Percentiles rank a stretch among this genome's conserved stretches.
phyloP scores from a whole-genome alignment of 2,113 vertebrate genomes.

The Junco hyemalis region DNA sequence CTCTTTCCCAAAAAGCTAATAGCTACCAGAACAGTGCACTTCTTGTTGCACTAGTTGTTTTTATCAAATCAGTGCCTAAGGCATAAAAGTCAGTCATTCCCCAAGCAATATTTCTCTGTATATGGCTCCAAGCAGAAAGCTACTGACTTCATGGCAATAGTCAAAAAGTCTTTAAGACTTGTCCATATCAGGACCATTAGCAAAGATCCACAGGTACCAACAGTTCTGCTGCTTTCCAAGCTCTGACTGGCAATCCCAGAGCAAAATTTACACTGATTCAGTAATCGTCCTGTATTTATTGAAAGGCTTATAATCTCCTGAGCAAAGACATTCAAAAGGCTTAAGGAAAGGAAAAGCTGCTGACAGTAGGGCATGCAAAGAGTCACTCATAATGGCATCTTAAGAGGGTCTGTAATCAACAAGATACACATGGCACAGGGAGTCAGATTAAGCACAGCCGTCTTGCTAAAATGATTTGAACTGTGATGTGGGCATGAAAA shows the following conservation, averaged over 20 bases:
- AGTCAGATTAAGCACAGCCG: slow-evolving; percentile 32
- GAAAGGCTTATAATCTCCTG: slow-evolving; percentile 45
- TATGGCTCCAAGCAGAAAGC: background rate
- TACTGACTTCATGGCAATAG: background rate
- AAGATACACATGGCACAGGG: slow-evolving; percentile 34
- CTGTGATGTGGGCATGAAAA: slow-evolving; percentile 31
- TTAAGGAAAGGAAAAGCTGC: slow-evolving; percentile 63
- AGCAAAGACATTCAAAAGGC: slow-evolving; percentile 58
- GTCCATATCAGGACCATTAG: background rate
- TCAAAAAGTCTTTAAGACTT: background rate
- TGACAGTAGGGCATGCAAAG: slow-evolving; percentile 54
- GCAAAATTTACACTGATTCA: slow-evolving; percentile 61
- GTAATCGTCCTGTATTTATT: slow-evolving; percentile 44
- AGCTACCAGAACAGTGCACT: background rate
- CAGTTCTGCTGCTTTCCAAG: background rate
- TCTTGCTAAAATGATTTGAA: slow-evolving; percentile 44
- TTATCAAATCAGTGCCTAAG: background rate
- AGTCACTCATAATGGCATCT: slow-evolving; percentile 60
- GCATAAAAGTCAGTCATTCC: background rate
- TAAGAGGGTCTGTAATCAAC: slow-evolving; percentile 68
- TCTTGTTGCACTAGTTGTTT: background rate
- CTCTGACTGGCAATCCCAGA: slow-evolving; percentile 6
- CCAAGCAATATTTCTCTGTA: background rate
- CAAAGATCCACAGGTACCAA: background rate
- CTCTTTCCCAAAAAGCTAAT: background rate